These are phyloP conservation scores for Eulithis testata DNA, from an alignment of 2,888 invertebrate species.

Conservation along the genomic window DNA sequence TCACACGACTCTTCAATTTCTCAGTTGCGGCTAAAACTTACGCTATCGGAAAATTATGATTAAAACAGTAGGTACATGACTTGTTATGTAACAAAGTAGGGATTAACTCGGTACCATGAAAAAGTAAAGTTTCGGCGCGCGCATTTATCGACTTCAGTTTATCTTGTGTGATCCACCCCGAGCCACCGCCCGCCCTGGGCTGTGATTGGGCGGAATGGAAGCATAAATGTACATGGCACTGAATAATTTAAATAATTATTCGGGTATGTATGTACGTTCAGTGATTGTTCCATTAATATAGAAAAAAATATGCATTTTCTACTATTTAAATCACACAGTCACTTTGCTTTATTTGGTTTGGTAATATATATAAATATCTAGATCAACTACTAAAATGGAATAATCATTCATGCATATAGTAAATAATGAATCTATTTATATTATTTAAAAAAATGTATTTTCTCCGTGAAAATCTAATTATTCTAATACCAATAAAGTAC, in stretches of 20 bases:
- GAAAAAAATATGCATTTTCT: neutral
- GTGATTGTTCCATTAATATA: neutral
- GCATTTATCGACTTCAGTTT: constrained; percentile 58
- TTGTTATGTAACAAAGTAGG: neutral
- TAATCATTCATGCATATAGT: too few relatives aligned
- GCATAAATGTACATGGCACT: constrained; percentile 31
- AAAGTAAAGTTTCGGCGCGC: constrained; percentile 55
- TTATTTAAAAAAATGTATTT: too few relatives aligned
- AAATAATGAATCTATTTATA: too few relatives aligned
- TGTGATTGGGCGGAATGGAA: constrained; percentile 63
- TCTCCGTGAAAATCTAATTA: too few relatives aligned
- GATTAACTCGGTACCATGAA: neutral
- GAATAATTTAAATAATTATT: constrained; percentile 41
- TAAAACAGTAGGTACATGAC: neutral
- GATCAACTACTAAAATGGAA: too few relatives aligned
- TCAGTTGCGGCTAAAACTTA: too few relatives aligned
- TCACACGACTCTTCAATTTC: too few relatives aligned
- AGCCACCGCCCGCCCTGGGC: constrained; percentile 62
- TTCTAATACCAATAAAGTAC: too few relatives aligned
- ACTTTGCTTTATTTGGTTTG: too few relatives aligned
- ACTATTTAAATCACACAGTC: too few relatives aligned
- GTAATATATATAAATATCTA: too few relatives aligned
- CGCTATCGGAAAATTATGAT: too few relatives aligned
- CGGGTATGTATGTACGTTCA: neutral
- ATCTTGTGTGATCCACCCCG: constrained; percentile 44